A percentile compares a stretch with the other conserved stretches of the same genome.
phyloP scores from a whole-genome alignment of 2,797 vertebrate species.

The Peromyscus melanophrys region DNA sequence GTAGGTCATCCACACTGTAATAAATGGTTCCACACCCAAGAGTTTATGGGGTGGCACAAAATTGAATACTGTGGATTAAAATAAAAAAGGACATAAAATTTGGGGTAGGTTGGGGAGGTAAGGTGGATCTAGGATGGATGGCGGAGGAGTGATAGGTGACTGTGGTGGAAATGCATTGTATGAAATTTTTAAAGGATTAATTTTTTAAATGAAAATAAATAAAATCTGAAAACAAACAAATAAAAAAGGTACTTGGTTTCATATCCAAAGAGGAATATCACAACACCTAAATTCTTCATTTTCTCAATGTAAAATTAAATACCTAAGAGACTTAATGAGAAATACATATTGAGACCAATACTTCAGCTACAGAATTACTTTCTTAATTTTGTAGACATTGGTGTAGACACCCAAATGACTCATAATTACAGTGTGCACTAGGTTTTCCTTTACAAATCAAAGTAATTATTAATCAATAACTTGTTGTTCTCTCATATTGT shows the following conservation, averaged over 20 bases:
- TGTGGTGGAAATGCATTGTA: neutral
- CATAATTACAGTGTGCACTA: neutral
- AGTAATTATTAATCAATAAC: neutral
- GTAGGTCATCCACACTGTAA: neutral
- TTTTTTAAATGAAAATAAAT: neutral
- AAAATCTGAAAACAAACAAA: neutral
- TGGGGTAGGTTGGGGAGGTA: neutral
- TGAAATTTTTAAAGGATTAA: neutral
- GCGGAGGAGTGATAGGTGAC: neutral
- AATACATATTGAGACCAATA: neutral
- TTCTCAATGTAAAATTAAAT: slow-evolving; percentile 51
- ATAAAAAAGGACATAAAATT: neutral
- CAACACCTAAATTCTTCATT: neutral
- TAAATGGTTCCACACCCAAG: neutral
- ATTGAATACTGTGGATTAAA: neutral
- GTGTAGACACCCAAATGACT: neutral
- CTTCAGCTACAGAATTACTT: slow-evolving; percentile 13
- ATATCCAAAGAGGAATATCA: neutral
- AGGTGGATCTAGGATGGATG: too few relatives aligned
- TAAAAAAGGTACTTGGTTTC: neutral
- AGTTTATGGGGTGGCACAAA: neutral
- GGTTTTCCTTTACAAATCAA: neutral
- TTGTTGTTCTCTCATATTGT: neutral
- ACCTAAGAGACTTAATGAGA: neutral
- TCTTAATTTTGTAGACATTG: neutral